A percentile compares a stretch with the other conserved stretches of the same genome.
phyloP scores from a whole-genome alignment of 2,113 vertebrate species.

The Lycaon pictus region DNA sequence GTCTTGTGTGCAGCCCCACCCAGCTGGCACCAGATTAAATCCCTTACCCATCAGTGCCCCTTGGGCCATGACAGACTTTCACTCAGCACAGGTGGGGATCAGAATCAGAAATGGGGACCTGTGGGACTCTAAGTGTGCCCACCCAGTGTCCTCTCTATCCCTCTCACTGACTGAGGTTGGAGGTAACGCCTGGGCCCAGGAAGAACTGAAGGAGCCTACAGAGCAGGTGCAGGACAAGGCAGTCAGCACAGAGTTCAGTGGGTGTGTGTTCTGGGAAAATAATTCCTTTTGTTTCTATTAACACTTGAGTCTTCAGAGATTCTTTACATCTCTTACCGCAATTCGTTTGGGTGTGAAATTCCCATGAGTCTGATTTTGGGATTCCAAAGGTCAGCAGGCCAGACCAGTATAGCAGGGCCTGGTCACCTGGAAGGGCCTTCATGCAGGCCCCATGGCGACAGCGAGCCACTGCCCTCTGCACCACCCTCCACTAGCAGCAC shows the following conservation, averaged over 20 bases:
- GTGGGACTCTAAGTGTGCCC: fast-evolving
- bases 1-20: fast-evolving
- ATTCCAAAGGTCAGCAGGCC: neutral
- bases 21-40: too few relatives aligned
- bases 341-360: neutral
- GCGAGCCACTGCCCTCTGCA: neutral
- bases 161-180: neutral
- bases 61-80: fast-evolving
- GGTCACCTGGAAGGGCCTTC: neutral
- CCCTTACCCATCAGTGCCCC: fast-evolving
- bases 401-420: fast-evolving
- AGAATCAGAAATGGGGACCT: fast-evolving
- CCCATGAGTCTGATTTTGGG: fast-evolving
- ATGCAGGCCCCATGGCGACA: neutral
- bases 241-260: fast-evolving
- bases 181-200: fast-evolving
- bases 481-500: neutral
- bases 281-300: fast-evolving
- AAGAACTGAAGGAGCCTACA: too few relatives aligned
- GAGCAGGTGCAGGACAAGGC: fast-evolving
- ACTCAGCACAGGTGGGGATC: fast-evolving
- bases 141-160: fast-evolving
- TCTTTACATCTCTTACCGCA: fast-evolving
- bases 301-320: neutral
- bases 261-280: fast-evolving